Evolutionary conservation across 2,888 invertebrate genomes (phyloP).

Genomic region (Coenonympha arcania): DNA sequence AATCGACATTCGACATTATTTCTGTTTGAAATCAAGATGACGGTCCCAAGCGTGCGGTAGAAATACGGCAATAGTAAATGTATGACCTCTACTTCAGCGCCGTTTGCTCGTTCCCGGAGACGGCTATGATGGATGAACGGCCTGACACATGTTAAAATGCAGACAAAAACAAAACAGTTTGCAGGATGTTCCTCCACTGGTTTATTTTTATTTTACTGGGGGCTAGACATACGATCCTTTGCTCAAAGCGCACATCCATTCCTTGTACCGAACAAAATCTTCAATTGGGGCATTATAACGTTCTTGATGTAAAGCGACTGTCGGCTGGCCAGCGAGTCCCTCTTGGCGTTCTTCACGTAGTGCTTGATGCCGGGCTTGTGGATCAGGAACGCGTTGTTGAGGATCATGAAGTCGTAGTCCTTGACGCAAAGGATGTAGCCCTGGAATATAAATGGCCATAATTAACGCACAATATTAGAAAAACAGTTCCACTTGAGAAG

Average conservation of each 20-base stretch:
- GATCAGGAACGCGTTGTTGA: constrained; percentile 94
- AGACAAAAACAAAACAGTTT: no score
- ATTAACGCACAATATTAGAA: background rate
- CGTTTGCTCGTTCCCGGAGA: no score
- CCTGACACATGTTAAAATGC: no score
- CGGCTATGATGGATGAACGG: no score
- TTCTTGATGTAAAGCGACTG: constrained; percentile 85
- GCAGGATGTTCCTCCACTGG: no score
- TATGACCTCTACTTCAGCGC: no score
- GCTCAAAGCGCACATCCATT: constrained; percentile 85
- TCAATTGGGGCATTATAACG: constrained; percentile 88
- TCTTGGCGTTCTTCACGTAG: constrained; percentile 83
- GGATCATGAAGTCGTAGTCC: constrained; percentile 93
- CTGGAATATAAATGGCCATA: constrained; percentile 62
- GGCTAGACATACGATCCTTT: constrained; percentile 4
- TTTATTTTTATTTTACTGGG: no score
- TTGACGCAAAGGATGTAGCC: constrained; percentile 92
- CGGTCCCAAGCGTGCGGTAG: no score
- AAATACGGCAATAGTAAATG: no score
- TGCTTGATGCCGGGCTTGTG: constrained; percentile 94
- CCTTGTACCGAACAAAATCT: constrained; percentile 85
- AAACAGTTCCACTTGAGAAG: no score
- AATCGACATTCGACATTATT: no score
- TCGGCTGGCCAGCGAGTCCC: constrained; percentile 82
- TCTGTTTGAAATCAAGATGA: no score